Percentiles rank a stretch among this genome's conserved stretches.
Evolutionary conservation across 2,113 vertebrate species (phyloP).

Genomic region (Ciconia boyciana): DNA sequence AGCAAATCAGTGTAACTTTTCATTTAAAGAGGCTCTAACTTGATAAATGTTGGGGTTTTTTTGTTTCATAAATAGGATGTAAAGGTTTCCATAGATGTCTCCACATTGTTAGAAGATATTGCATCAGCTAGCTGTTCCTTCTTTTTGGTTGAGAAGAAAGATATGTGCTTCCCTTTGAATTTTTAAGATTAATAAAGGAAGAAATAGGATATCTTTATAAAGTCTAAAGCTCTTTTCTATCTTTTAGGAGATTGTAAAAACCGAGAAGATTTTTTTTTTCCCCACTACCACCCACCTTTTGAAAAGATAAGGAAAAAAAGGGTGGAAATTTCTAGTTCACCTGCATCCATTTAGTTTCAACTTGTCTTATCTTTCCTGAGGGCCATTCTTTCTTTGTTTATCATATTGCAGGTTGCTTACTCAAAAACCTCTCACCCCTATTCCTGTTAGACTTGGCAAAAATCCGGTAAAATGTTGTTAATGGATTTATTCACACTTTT

Average conservation of each 20-base stretch:
- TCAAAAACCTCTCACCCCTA: neutral
- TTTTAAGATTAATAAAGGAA: neutral
- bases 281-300: neutral
- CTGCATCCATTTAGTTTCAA: neutral
- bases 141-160: neutral
- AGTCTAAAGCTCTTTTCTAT: neutral
- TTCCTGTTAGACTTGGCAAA: neutral
- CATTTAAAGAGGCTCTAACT: neutral
- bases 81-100: neutral
- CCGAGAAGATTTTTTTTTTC: neutral
- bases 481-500: neutral
- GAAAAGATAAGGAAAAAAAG: neutral
- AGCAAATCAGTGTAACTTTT: neutral
- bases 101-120: neutral
- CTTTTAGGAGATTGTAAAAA: neutral
- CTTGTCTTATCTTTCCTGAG: neutral
- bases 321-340: neutral
- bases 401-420: neutral
- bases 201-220: neutral
- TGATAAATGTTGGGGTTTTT: fast-evolving
- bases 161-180: neutral
- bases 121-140: neutral
- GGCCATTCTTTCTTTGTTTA: neutral
- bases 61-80: neutral
- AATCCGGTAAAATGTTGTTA: neutral